Conservation (phyloP, 2,888 invertebrate genomes). For the Lepidochrysops patricia region DNA sequence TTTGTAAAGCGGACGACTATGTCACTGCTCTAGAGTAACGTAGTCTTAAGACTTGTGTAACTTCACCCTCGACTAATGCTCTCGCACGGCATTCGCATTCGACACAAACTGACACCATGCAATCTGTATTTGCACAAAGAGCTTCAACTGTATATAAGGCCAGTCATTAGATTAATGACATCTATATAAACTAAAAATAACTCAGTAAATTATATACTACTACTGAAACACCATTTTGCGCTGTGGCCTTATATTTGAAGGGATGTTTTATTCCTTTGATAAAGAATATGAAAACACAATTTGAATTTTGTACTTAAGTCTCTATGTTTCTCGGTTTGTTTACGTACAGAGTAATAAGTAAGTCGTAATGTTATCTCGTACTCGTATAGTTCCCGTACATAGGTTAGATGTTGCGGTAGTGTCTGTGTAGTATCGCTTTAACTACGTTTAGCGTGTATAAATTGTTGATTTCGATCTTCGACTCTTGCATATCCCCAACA, state of each 20-base stretch:
- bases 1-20: constrained; percentile 39
- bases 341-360: constrained; percentile 45
- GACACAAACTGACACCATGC: constrained; percentile 21
- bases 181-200: constrained; percentile 36
- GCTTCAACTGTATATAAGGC: constrained; percentile 54
- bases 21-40: constrained; percentile 44
- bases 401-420: constrained; percentile 62
- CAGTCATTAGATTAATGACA: constrained; percentile 49
- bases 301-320: constrained; percentile 50
- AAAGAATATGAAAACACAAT: constrained; percentile 41
- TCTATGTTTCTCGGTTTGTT: constrained; percentile 42
- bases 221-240: constrained; percentile 73
- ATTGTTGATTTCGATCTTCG: constrained; percentile 59
- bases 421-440: constrained; percentile 54
- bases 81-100: constrained; percentile 33
- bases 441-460: constrained; percentile 51
- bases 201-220: constrained; percentile 61
- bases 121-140: constrained; percentile 28
- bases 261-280: constrained; percentile 65
- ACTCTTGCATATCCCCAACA: constrained; percentile 70
- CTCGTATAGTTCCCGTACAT: constrained; percentile 47
- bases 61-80: constrained; percentile 29
- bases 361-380: constrained; percentile 45
- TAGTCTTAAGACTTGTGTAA: constrained; percentile 38
- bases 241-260: constrained; percentile 73